phyloP scores from a whole-genome alignment of 2,113 vertebrate genomes.

The Colius striatus region DNA sequence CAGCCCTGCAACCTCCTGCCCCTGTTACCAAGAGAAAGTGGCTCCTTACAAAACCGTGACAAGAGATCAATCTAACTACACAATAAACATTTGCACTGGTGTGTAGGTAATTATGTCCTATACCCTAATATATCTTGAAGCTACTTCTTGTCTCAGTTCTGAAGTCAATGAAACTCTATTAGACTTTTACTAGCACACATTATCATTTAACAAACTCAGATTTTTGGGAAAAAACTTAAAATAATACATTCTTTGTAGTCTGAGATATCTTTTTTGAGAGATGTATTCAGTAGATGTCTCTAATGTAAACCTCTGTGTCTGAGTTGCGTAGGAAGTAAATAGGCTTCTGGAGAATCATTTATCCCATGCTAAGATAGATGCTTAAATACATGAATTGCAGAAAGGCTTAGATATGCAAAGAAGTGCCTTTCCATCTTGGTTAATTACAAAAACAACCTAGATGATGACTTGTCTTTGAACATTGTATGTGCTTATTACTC shows the following conservation, averaged over 20 bases:
- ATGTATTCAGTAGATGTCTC: neutral
- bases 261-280: neutral
- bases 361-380: neutral
- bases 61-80: neutral
- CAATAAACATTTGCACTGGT: neutral
- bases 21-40: too few species aligned
- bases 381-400: neutral
- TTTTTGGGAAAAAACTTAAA: neutral
- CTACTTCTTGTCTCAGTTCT: neutral
- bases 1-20: too few species aligned
- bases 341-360: neutral
- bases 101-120: neutral
- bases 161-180: neutral
- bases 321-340: neutral
- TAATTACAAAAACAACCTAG: neutral
- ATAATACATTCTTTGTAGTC: neutral
- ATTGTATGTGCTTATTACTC: neutral
- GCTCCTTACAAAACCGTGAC: too few species aligned
- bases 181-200: neutral
- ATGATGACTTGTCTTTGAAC: neutral
- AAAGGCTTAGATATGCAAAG: neutral
- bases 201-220: neutral
- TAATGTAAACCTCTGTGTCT: neutral
- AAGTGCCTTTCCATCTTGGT: neutral
- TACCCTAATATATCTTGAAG: neutral